These are phyloP conservation scores for Scopus umbretta DNA, from an alignment of 2,113 vertebrate species.

Conservation along the genomic window DNA sequence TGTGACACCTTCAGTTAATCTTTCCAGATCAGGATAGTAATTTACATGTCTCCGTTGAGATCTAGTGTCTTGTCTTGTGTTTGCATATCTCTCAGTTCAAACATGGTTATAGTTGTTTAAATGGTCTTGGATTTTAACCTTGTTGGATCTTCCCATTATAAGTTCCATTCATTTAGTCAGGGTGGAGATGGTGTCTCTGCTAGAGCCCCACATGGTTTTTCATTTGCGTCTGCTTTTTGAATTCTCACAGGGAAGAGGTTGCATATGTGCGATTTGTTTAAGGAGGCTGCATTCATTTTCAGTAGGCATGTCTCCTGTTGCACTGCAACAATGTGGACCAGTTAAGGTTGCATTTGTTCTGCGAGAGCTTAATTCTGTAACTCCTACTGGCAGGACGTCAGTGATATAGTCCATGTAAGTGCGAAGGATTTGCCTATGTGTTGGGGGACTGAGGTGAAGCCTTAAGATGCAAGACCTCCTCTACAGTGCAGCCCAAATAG, in stretches of 20 bases:
- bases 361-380: neutral
- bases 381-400: neutral
- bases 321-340: neutral
- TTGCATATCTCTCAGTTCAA: constrained; percentile 47
- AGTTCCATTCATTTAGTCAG: constrained; percentile 27
- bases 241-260: neutral
- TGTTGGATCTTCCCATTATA: constrained; percentile 41
- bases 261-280: neutral
- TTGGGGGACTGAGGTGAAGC: neutral
- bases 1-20: constrained; percentile 57
- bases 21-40: constrained; percentile 50
- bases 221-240: neutral
- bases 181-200: neutral
- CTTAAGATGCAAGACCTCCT: neutral
- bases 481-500: neutral
- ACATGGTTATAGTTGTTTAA: constrained; percentile 50
- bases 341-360: neutral
- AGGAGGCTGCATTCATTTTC: neutral
- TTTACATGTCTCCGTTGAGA: constrained; percentile 59
- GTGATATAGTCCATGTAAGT: neutral
- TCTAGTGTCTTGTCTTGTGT: constrained; percentile 49
- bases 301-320: neutral
- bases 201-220: neutral
- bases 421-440: neutral
- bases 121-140: constrained; percentile 43